phyloP scores from a whole-genome alignment of 2,888 invertebrate species.

The Dione vanillae region DNA sequence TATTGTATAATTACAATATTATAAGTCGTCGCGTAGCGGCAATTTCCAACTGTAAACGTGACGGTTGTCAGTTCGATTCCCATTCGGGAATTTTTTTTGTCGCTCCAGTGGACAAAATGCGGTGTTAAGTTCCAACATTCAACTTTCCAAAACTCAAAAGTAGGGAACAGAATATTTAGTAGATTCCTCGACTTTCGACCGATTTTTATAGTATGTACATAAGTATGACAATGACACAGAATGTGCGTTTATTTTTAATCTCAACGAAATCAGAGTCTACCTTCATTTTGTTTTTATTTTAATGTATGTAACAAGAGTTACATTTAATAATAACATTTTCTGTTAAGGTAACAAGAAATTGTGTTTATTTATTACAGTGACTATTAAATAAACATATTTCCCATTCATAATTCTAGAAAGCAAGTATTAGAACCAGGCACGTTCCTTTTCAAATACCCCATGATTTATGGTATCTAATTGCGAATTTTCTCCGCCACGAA shows the following conservation, averaged over 20 bases:
- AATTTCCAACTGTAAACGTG: no score
- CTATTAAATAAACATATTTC: constrained; percentile 1
- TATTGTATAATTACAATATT: constrained; percentile 42
- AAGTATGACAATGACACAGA: no score
- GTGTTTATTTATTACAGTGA: background rate
- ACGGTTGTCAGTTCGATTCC: no score
- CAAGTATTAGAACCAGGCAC: constrained; percentile 11
- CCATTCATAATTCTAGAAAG: background rate
- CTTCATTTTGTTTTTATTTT: background rate
- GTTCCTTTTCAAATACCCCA: background rate
- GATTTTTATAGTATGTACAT: no score
- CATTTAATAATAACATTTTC: background rate
- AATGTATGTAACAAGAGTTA: no score
- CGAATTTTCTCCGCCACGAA: constrained; percentile 27
- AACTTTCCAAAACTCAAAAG: no score
- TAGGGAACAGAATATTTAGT: no score
- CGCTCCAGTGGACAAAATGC: no score
- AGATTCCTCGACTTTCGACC: no score
- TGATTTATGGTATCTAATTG: constrained; percentile 24
- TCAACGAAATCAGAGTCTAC: background rate
- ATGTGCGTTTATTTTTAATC: background rate
- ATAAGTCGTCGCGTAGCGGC: constrained; percentile 10
- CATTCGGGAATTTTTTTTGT: no score
- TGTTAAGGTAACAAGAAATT: background rate
- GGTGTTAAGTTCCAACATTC: no score